phyloP scores from a whole-genome alignment of 1,140 invertebrate species.

The Physella acuta region DNA sequence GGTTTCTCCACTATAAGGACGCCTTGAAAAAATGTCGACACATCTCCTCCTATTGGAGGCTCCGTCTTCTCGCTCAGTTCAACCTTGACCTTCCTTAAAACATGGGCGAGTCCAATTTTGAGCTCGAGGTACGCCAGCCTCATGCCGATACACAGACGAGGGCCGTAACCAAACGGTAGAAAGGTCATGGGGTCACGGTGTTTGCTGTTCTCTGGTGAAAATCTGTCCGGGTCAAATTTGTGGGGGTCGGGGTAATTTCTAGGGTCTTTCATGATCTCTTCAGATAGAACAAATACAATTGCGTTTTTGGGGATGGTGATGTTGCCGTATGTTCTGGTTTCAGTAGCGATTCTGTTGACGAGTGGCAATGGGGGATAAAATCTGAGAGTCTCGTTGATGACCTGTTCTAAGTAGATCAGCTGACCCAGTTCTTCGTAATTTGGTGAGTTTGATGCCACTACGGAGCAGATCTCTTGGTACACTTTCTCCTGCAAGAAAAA shows the following conservation, averaged over 20 bases:
- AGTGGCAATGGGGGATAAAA: slow-evolving; percentile 17
- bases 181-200: slow-evolving; percentile 50
- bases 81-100: slow-evolving; percentile 30
- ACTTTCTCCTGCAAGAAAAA: neutral
- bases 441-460: slow-evolving; percentile 2
- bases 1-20: neutral
- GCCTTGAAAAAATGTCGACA: neutral
- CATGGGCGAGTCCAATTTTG: slow-evolving; percentile 65
- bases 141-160: slow-evolving; percentile 65
- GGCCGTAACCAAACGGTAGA: slow-evolving; percentile 64
- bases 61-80: slow-evolving; percentile 38
- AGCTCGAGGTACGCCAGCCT: slow-evolving; percentile 71
- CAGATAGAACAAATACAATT: neutral
- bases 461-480: neutral
- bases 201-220: slow-evolving; percentile 15
- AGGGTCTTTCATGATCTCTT: neutral
- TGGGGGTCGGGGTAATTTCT: slow-evolving; percentile 9
- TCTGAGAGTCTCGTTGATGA: slow-evolving; percentile 23
- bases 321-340: neutral
- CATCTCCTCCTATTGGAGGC: slow-evolving; percentile 11
- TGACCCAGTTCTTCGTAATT: slow-evolving; percentile 20
- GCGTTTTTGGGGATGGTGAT: slow-evolving; percentile 12
- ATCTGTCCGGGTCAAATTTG: slow-evolving; percentile 13
- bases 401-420: slow-evolving; percentile 27
- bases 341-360: neutral